Evolutionary conservation across 2,888 invertebrate species (phyloP), one percentile per base, ranked within the genome.

Genomic region (Hartigia nigra): DNA sequence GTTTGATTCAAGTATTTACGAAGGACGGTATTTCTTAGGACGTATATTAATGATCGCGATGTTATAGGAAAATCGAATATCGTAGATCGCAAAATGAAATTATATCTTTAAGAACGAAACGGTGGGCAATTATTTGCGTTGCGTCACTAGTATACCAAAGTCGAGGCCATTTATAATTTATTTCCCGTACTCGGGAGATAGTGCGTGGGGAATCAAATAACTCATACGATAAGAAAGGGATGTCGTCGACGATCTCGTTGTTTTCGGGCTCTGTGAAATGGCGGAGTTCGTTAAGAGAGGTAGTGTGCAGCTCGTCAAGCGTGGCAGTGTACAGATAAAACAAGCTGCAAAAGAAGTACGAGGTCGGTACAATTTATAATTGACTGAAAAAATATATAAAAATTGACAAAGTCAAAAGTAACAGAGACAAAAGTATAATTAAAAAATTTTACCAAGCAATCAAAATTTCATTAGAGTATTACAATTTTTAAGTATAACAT

Each of bases 261-360:
- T 81, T 87, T 82, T 84, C 79, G 79, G 23, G 81, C 80, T 86
- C 83, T 85, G 88, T 88, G 86, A 89, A 86, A 91, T 91, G 90
- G 88, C 89, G 84, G 90, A 89, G 85, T 88, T 90, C 82, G 88
- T 91, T 80, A 90, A 88, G 85, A 88, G 88, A 87, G 89, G 89
- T 82, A 91, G 90, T 80, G 90, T 87, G 81, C 89, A 89, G 77
- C 84, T 90, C 75, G 90, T 93, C 39, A 93, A 93, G 88, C 90
- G 93, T 76, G 92, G 93, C 79, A 93, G 93, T 87, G 92, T 93
- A 81, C 93, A 93, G 86, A 89, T 93, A 78, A 93, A 93, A 82
- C 91, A 91, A 78, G 93, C 93, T 74, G 93, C 93, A 9, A 93
- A 93, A 90, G 93, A 93, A 82, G 93, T 93, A 31, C 92, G 93